Percentiles rank a stretch among this genome's conserved stretches.
phyloP scores from a whole-genome alignment of 2,888 invertebrate genomes.

The Coenonympha arcania region DNA sequence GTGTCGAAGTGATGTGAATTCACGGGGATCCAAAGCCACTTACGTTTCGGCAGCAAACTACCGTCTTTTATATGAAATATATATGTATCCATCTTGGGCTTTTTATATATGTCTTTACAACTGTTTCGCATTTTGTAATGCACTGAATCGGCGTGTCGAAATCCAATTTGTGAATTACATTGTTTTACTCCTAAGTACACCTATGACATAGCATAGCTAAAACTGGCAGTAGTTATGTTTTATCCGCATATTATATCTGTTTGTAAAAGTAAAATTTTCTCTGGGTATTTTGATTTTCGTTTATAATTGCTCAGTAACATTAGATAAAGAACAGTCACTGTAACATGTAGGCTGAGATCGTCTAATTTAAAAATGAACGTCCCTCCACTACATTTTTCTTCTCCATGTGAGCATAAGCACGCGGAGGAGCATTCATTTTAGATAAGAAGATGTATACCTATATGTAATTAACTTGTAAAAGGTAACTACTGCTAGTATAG shows the following conservation, averaged over 20 bases:
- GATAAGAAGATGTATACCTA: no score
- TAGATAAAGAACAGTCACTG: no score
- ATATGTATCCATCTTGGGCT: slow-evolving; percentile 60
- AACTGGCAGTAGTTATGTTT: background rate
- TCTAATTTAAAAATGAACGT: no score
- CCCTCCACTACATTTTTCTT: no score
- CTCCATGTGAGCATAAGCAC: no score
- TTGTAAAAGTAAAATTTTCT: background rate
- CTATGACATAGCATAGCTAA: slow-evolving; percentile 7
- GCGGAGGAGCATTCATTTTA: no score
- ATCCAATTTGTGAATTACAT: slow-evolving; percentile 26
- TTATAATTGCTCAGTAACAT: background rate
- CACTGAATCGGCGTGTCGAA: slow-evolving; percentile 17
- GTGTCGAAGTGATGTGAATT: slow-evolving; percentile 43
- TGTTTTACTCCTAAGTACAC: slow-evolving; percentile 33
- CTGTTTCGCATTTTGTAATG: slow-evolving; percentile 45
- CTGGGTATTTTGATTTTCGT: background rate
- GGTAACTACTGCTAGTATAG: slow-evolving; percentile 24
- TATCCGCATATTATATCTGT: background rate
- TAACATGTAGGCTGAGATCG: no score
- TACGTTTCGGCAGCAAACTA: slow-evolving; percentile 29
- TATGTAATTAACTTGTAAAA: background rate
- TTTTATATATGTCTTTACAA: slow-evolving; percentile 54
- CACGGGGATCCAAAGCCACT: slow-evolving; percentile 23
- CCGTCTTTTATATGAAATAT: slow-evolving; percentile 31